A percentile compares a stretch with the other conserved stretches of the same genome.
phyloP scores from a whole-genome alignment of 2,797 vertebrate genomes.

The Holocentrus rufus region DNA sequence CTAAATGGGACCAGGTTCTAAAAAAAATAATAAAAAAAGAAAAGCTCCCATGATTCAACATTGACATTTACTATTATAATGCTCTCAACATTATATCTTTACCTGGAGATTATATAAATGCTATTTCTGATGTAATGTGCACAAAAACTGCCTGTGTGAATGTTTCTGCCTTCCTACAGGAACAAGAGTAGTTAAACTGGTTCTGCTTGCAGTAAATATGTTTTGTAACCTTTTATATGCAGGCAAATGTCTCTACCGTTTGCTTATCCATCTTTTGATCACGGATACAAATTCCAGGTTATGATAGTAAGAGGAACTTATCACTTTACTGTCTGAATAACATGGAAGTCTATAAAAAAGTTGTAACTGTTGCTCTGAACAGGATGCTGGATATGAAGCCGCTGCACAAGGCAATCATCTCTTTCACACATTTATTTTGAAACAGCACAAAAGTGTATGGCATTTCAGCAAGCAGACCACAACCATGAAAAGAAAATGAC shows the following conservation, averaged over 20 bases:
- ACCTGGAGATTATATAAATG: background rate
- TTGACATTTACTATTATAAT: too few species aligned
- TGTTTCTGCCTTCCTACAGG: background rate
- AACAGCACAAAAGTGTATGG: constrained; percentile 85
- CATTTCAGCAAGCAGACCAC: constrained; percentile 85
- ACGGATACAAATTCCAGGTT: background rate
- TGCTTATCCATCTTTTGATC: background rate
- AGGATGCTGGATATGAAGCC: constrained; percentile 11
- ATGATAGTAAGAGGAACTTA: background rate
- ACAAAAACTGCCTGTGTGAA: background rate
- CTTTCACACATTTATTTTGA: constrained; percentile 84
- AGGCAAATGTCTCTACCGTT: background rate
- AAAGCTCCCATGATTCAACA: too few species aligned
- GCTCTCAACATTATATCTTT: too few species aligned
- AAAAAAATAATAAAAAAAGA: background rate
- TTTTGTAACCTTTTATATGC: background rate
- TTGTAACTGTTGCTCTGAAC: background rate
- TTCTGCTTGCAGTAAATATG: background rate
- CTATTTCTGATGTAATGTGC: background rate
- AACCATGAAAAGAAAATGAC: constrained; percentile 80
- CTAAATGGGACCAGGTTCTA: background rate
- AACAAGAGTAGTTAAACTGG: background rate
- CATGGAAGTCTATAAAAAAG: background rate
- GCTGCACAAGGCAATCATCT: constrained; percentile 16
- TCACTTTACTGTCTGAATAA: too few species aligned